Base-by-base conservation (phyloP, 2,797 vertebrate genomes). In the Pseudomugil gertrudae region DNA sequence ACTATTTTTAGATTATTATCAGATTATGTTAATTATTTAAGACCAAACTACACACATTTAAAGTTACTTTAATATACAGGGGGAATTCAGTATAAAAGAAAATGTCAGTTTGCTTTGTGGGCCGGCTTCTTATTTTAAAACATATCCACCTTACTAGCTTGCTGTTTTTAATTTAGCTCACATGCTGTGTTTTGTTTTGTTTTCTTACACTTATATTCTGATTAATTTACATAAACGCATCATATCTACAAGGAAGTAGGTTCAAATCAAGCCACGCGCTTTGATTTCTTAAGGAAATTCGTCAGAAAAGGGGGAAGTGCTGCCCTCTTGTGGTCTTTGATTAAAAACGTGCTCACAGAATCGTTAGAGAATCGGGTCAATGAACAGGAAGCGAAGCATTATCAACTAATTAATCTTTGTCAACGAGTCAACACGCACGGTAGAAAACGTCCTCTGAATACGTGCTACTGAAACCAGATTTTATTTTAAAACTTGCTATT, bases 281-380 rank as follows among this genome's bases (percentile, higher is more conserved):
- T 48, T 47, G 5, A 3, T 4, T 14, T 43, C 64, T 45, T 29
- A 8, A 13, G 19, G n/a, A 3, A 45, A 53, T 47, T 23, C 9
- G 5, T n/a, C 3, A 19, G 4, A 36, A 55, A 21, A 32, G 19
- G n/a, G 23, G 15, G 1, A 63, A 64, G 43, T 33, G 29, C 50
- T 63, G 69, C 59, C 64, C 55, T 35, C 64, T 59, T 30, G 59
- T 51, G 75, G 45, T 29, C 33, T 0, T 0, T 15, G 0, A 36
- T 36, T 24, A 26, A 26, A 2, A 26, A 13, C 47, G 19, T 17
- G 24, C 8, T 33, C 7, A 40, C 26, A 21, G 9, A 21, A 11
- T 10, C 15, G 3, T 10, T 4, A n/a, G 15, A 26, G 32, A 6
- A 48, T 21, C 56, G 2, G 45, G 17, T 29, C 32, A 29, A 2